These are phyloP conservation scores for Hetaerina americana DNA, from an alignment of 1,140 invertebrate genomes.

Conservation along the genomic window DNA sequence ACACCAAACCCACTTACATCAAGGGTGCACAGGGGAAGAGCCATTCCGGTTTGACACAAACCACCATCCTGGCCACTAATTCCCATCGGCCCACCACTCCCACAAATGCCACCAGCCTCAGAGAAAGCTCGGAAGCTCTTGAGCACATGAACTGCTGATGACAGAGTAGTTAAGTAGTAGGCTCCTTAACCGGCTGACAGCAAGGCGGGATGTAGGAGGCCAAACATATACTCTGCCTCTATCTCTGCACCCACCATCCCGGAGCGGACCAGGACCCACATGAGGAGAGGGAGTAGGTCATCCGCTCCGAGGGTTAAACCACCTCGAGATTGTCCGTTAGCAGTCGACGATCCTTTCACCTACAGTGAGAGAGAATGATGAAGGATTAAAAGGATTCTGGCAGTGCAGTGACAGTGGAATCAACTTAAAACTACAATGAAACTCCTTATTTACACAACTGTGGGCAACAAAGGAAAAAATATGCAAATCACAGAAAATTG, in stretches of 20 bases:
- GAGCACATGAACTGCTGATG: slow-evolving; percentile 81
- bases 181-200: slow-evolving; percentile 74
- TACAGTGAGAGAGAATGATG: no score
- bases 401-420: no score
- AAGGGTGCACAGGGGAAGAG: slow-evolving; percentile 1
- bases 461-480: no score
- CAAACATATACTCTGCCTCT: slow-evolving; percentile 92
- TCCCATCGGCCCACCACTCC: neutral
- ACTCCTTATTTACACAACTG: no score
- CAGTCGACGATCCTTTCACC: neutral
- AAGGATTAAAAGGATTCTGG: no score
- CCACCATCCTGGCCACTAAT: neutral
- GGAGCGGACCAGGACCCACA: slow-evolving; percentile 77
- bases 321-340: slow-evolving; percentile 16
- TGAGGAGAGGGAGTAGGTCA: slow-evolving; percentile 76
- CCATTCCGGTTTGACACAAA: neutral
- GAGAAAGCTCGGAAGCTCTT: slow-evolving; percentile 61
- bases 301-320: slow-evolving; percentile 53
- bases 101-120: slow-evolving; percentile 10
- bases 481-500: no score
- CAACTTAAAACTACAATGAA: no score
- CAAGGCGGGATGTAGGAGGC: slow-evolving; percentile 74
- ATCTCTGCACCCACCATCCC: slow-evolving; percentile 81
- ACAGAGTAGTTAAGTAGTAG: slow-evolving; percentile 86
- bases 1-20: no score